A percentile compares a stretch with the other conserved stretches of the same genome.
phyloP scores from a whole-genome alignment of 1,140 invertebrate species.

The Anagrus nilaparvatae region DNA sequence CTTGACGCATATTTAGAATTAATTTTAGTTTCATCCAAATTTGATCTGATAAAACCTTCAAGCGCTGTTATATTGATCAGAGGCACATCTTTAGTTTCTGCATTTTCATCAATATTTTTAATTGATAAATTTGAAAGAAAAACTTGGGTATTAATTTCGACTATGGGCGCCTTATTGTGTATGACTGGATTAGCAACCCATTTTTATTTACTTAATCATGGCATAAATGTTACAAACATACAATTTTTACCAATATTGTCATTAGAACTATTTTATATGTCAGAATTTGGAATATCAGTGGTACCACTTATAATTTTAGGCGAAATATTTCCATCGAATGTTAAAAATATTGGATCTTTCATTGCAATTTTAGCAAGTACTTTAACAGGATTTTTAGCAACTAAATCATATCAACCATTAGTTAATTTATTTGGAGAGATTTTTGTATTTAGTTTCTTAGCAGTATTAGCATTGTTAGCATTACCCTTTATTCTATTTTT shows the following conservation, averaged over 20 bases:
- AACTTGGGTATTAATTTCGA: constrained; percentile 52
- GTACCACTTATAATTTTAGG: constrained; percentile 60
- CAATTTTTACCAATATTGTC: constrained; percentile 16
- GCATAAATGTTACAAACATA: too few relatives aligned
- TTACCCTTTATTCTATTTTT: constrained; percentile 51
- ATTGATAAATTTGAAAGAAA: constrained; percentile 57
- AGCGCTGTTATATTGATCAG: constrained; percentile 52
- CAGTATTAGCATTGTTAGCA: constrained; percentile 42
- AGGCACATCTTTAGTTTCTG: constrained; percentile 43
- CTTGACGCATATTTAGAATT: constrained; percentile 65
- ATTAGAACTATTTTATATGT: constrained; percentile 14
- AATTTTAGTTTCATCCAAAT: constrained; percentile 51
- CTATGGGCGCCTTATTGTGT: constrained; percentile 41
- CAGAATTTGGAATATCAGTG: constrained; percentile 50
- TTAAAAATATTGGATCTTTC: constrained; percentile 55
- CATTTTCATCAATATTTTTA: too few relatives aligned
- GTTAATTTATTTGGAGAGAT: constrained; percentile 42
- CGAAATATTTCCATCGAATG: constrained; percentile 59
- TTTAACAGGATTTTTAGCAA: constrained; percentile 58
- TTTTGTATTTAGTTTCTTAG: constrained; percentile 19
- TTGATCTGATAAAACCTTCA: constrained; percentile 34
- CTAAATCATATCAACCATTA: constrained; percentile 58
- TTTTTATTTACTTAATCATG: too few relatives aligned
- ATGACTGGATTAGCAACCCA: constrained; percentile 49
- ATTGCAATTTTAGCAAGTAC: constrained; percentile 60